Percentiles rank a stretch among this genome's conserved stretches.
These are phyloP conservation scores for Drosophila vallismaia DNA, from an alignment of 2,888 invertebrate species.

Conservation along the genomic window DNA sequence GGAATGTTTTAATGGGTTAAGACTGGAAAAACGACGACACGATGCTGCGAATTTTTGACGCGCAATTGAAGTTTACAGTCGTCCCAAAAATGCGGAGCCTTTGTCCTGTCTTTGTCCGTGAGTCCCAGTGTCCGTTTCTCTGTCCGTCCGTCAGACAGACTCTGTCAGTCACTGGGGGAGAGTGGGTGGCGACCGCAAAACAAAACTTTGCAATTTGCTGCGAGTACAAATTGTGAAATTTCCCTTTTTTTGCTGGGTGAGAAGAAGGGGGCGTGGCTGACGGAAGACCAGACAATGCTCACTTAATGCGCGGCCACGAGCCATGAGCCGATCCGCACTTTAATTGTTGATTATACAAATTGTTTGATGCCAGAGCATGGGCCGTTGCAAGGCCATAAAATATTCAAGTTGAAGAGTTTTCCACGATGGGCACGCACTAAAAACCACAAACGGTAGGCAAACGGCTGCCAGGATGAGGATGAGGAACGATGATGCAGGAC, in stretches of 20 bases:
- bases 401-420: slow-evolving; percentile 57
- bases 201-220: slow-evolving; percentile 65
- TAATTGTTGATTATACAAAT: slow-evolving; percentile 69
- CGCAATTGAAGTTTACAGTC: slow-evolving; percentile 73
- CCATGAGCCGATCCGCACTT: slow-evolving; percentile 58
- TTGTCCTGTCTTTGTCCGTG: slow-evolving; percentile 4
- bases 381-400: slow-evolving; percentile 48
- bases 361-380: slow-evolving; percentile 33
- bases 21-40: slow-evolving; percentile 53
- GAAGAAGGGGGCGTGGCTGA: background rate
- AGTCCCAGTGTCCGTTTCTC: background rate
- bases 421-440: slow-evolving; percentile 15
- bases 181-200: slow-evolving; percentile 42
- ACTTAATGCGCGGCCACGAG: slow-evolving; percentile 52
- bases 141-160: slow-evolving; percentile 9
- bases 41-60: slow-evolving; percentile 66
- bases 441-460: slow-evolving; percentile 22
- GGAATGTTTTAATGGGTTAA: slow-evolving; percentile 34
- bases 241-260: slow-evolving; percentile 13
- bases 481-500: too few species aligned
- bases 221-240: slow-evolving; percentile 59
- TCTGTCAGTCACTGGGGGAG: slow-evolving; percentile 10
- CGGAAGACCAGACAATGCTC: slow-evolving; percentile 49
- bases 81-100: slow-evolving; percentile 57
- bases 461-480: slow-evolving; percentile 10